A percentile compares a stretch with the other conserved stretches of the same genome.
Evolutionary conservation across 92 coral and sea anemone species (phyloP).

Genomic region (Micromussa lordhowensis): DNA sequence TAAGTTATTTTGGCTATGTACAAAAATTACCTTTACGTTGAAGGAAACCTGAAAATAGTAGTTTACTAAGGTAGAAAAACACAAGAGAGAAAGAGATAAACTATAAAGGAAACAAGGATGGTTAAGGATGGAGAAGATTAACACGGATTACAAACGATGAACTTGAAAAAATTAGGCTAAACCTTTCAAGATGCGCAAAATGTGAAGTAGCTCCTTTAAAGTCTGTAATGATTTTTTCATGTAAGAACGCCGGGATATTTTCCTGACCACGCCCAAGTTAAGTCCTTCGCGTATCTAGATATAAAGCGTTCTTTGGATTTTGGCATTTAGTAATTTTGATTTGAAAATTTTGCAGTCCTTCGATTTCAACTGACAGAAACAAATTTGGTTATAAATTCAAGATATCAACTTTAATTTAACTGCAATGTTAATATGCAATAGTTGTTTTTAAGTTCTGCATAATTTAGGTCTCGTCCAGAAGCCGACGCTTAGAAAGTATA

Average conservation of each 20-base stretch:
- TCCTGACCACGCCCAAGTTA: not conserved
- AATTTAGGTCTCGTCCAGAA: not conserved
- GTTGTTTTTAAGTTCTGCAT: conserved; percentile 10
- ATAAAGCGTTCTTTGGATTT: not conserved
- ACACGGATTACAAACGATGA: too few species aligned
- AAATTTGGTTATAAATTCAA: not conserved
- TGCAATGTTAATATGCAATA: not conserved
- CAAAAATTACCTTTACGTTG: too few species aligned
- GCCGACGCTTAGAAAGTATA: not conserved
- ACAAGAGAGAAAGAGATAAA: too few species aligned
- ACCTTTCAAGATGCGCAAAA: not conserved
- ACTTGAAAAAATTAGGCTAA: too few species aligned
- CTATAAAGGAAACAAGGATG: too few species aligned
- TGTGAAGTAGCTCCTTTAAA: too few species aligned
- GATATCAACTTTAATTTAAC: not conserved
- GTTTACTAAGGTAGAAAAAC: too few species aligned
- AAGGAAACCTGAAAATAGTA: too few species aligned
- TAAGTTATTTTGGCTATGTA: too few species aligned
- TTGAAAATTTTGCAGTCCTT: too few species aligned
- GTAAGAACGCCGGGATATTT: not conserved
- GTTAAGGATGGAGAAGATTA: too few species aligned
- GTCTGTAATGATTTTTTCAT: not conserved
- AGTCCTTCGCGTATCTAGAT: not conserved
- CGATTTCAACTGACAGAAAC: not conserved
- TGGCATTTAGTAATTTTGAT: not conserved